These are phyloP conservation scores for Shinisaurus crocodilurus DNA, from an alignment of 2,113 vertebrate genomes.

Conservation along the genomic window DNA sequence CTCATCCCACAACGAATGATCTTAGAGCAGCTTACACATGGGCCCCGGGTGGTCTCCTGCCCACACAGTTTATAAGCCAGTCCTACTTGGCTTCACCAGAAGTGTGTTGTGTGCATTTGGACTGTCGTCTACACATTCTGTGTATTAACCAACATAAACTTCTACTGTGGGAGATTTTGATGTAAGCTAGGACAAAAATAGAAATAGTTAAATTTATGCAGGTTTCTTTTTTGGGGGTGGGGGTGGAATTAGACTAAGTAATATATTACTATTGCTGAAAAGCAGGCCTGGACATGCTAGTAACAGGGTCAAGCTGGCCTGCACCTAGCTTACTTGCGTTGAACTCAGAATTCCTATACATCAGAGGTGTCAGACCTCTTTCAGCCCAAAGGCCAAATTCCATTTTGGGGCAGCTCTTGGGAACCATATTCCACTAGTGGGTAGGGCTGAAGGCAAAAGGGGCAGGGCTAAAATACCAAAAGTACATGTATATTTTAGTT, in stretches of 20 bases:
- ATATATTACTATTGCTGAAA: not conserved
- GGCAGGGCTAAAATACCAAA: too few species aligned
- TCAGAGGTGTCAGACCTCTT: too few species aligned
- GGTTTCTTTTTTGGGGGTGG: not conserved
- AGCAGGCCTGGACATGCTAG: not conserved
- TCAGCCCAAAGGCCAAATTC: too few species aligned
- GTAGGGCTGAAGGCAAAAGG: too few species aligned
- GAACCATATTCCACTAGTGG: too few species aligned
- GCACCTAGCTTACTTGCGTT: not conserved
- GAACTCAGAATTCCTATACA: not conserved
- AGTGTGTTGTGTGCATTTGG: not conserved
- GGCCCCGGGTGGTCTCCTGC: not conserved
- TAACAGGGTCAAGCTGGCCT: not conserved
- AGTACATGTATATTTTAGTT: too few species aligned
- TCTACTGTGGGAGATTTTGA: not conserved
- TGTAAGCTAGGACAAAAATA: not conserved
- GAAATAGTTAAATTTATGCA: too few species aligned
- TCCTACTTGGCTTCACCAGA: not conserved
- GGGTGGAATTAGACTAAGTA: not conserved
- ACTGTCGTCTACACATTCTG: too few species aligned
- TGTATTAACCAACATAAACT: not conserved
- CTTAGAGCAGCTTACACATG: not conserved
- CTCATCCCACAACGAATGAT: not conserved
- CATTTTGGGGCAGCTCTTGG: too few species aligned
- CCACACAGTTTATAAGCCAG: not conserved